Evolutionary conservation across 2,797 vertebrate species (phyloP).

Genomic region (Lateolabrax maculatus): DNA sequence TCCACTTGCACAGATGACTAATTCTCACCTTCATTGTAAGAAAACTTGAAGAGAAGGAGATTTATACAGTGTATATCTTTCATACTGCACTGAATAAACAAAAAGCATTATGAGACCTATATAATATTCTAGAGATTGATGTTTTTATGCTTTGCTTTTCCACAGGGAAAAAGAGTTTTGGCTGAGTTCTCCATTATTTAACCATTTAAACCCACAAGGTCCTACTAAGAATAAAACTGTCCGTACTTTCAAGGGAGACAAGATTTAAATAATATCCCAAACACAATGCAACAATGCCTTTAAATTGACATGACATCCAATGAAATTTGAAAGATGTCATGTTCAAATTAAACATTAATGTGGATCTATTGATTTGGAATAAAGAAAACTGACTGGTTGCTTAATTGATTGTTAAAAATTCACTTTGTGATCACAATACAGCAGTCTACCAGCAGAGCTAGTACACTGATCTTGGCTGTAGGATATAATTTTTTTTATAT

Average conservation of each 20-base stretch:
- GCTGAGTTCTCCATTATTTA: conserved; percentile 13
- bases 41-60: conserved; percentile 51
- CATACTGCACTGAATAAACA: conserved; percentile 52
- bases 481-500: background rate
- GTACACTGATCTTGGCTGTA: background rate
- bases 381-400: conserved; percentile 18
- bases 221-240: conserved; percentile 10
- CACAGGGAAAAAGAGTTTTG: background rate
- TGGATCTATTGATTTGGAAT: background rate
- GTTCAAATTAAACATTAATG: background rate
- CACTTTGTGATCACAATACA: background rate
- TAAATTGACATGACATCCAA: background rate
- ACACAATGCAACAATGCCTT: background rate
- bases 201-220: background rate
- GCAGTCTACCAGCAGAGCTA: background rate
- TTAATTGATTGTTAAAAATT: background rate
- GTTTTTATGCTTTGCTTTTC: background rate
- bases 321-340: background rate
- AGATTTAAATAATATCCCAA: background rate
- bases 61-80: conserved; percentile 48
- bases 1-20: conserved; percentile 74
- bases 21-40: conserved; percentile 69
- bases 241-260: background rate
- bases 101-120: conserved; percentile 29
- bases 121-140: conserved; percentile 25